A percentile compares a stretch with the other conserved stretches of the same genome.
These are phyloP conservation scores for Phalacrocorax pelagicus DNA, from an alignment of 2,113 vertebrate genomes.

Conservation along the genomic window DNA sequence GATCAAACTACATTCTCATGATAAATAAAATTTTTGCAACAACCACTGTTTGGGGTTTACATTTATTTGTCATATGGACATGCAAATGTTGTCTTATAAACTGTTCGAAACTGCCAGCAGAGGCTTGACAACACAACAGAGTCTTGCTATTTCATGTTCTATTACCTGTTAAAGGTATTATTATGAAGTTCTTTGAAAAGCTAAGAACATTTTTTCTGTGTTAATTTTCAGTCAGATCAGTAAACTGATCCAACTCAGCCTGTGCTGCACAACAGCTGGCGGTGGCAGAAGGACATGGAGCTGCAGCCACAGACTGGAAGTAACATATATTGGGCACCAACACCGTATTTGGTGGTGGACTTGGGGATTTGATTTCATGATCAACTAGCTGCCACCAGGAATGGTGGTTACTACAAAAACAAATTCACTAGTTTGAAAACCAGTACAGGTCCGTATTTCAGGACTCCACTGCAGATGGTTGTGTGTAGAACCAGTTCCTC, in stretches of 20 bases:
- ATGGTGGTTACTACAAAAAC: not conserved
- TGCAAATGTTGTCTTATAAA: not conserved
- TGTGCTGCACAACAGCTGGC: fast-evolving
- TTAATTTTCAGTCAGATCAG: not conserved
- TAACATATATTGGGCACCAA: fast-evolving
- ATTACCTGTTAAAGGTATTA: not conserved
- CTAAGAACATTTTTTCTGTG: not conserved
- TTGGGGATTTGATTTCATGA: not conserved
- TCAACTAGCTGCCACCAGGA: not conserved
- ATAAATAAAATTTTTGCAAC: not conserved
- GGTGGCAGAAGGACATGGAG: not conserved
- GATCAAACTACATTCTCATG: not conserved
- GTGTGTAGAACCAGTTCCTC: not conserved
- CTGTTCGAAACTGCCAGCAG: not conserved
- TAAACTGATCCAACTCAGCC: not conserved
- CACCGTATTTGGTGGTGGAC: fast-evolving
- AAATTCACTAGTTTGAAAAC: not conserved
- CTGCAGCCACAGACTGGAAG: not conserved
- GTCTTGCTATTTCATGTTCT: not conserved
- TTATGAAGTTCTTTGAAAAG: not conserved
- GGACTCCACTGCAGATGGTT: not conserved
- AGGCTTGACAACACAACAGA: not conserved
- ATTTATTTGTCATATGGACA: not conserved
- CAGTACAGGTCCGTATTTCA: not conserved
- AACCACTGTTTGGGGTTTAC: not conserved